Base-by-base conservation (phyloP, 2,113 vertebrate species). In the Syrrhaptes paradoxus region DNA sequence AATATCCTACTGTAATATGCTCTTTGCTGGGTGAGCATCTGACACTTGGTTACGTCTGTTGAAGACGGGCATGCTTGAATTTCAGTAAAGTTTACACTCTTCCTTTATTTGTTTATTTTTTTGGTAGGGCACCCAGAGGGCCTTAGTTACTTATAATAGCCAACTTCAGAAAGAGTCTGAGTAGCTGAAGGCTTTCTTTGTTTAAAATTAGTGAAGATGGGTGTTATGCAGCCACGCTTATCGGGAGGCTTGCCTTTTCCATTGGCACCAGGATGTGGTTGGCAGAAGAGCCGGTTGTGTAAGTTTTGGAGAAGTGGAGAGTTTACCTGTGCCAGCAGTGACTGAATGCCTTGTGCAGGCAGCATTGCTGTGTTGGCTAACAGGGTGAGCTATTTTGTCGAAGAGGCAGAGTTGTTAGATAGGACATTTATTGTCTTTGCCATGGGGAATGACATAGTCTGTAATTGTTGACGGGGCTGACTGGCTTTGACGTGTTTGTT, bases 361-460 rank as follows among this genome's bases (percentile, higher is more conserved):
- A 41, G 67, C 0, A 2, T 28, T 54, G 31, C 77, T 58, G 0
- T 3, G 15, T 22, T 84, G 61, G 28, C 63, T 46, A 29, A 14
- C 20, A 29, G 32, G 1, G 2, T 18, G 45, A 59, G 24, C 67
- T 68, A 0, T 36, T 85, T 45, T 72, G 43, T 67, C 29, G 32
- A 15, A 49, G 86, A 49, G 10, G 9, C 41, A 12, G 54, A 19
- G 28, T 4, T 31, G 7, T 28, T 25, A 13, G 51, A 20, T 14
- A 12, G n/a, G 41, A 31, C 4, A 2, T 31, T 61, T 48, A 32
- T 38, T 6, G 1, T 46, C 20, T 78, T 32, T 68, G 61, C 61
- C 21, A 4, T 7, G 17, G 52, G 80, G 34, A 81, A 3, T n/a
- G 36, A 7, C 0, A 0, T 5, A 9, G 41, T 41, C 21, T 49